Conservation (phyloP, 2,797 vertebrate genomes). For the Cuculus canorus region DNA sequence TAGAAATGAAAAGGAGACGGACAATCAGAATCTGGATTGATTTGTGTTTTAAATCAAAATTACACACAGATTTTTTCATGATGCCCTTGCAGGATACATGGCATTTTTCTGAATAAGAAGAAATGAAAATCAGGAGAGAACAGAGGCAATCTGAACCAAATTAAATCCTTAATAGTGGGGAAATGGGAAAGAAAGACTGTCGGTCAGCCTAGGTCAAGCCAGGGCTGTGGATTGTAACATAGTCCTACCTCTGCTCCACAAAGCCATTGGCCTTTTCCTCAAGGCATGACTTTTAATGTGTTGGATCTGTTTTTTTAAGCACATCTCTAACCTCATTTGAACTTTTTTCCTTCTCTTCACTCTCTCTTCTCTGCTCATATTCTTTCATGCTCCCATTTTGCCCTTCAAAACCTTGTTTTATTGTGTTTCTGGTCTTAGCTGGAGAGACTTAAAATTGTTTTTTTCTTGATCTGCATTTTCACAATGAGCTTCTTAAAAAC, state of each 20-base stretch:
- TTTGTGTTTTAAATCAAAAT: slow-evolving; percentile 17
- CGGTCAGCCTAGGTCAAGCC: neutral
- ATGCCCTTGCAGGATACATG: neutral
- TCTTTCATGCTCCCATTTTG: neutral
- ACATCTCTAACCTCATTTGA: neutral
- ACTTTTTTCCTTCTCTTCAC: neutral
- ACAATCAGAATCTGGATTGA: slow-evolving; percentile 8
- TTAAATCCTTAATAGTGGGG: slow-evolving; percentile 6
- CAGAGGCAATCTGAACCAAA: neutral
- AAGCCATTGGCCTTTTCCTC: neutral
- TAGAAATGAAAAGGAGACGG: neutral
- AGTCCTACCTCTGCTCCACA: neutral
- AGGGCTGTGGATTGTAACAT: neutral
- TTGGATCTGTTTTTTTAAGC: neutral
- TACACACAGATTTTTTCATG: neutral
- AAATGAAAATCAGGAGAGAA: neutral
- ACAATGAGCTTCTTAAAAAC: neutral
- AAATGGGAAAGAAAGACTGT: slow-evolving; percentile 7
- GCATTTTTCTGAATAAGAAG: neutral
- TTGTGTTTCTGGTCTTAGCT: neutral
- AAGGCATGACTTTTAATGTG: neutral
- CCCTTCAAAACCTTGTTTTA: neutral
- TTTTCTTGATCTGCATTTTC: neutral
- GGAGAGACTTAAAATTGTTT: neutral
- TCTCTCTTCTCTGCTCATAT: neutral